These are phyloP conservation scores for Lottia scabra DNA, from an alignment of 2,888 invertebrate species.

Conservation along the genomic window DNA sequence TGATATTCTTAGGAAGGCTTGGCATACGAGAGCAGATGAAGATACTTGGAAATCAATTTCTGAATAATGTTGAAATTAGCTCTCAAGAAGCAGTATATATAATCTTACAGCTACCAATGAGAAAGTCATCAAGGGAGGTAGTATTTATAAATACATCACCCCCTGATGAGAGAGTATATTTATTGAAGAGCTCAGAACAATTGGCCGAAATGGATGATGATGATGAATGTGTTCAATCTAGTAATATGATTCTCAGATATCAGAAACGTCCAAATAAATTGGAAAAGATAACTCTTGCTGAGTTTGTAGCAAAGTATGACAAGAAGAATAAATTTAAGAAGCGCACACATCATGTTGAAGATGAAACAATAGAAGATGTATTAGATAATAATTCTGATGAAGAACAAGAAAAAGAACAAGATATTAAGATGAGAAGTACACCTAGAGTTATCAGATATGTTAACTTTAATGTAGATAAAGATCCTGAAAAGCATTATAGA, in stretches of 20 bases:
- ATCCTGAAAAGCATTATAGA: constrained; percentile 47
- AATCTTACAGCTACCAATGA: constrained; percentile 42
- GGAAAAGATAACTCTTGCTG: not conserved
- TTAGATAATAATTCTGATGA: not conserved
- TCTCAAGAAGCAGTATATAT: constrained; percentile 37
- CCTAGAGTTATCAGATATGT: constrained; percentile 32
- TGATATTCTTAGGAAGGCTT: constrained; percentile 33
- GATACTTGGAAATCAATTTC: constrained; percentile 32
- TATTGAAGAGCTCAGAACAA: constrained; percentile 44
- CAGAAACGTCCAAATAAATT: constrained; percentile 6
- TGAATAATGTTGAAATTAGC: constrained; percentile 37
- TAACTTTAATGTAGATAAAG: constrained; percentile 34
- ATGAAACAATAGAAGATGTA: not conserved
- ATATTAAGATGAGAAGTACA: not conserved
- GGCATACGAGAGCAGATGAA: constrained; percentile 29
- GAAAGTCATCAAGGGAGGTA: constrained; percentile 24
- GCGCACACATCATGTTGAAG: not conserved
- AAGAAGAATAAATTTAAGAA: not conserved
- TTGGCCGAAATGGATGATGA: constrained; percentile 36
- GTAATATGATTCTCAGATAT: constrained; percentile 31
- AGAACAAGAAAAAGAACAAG: not conserved
- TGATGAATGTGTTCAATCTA: constrained; percentile 29
- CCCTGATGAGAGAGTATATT: constrained; percentile 43
- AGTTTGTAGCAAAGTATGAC: not conserved
- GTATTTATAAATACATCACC: constrained; percentile 43